These are phyloP conservation scores for Lacanobia wlatinum DNA, from an alignment of 2,888 invertebrate genomes.

Conservation along the genomic window DNA sequence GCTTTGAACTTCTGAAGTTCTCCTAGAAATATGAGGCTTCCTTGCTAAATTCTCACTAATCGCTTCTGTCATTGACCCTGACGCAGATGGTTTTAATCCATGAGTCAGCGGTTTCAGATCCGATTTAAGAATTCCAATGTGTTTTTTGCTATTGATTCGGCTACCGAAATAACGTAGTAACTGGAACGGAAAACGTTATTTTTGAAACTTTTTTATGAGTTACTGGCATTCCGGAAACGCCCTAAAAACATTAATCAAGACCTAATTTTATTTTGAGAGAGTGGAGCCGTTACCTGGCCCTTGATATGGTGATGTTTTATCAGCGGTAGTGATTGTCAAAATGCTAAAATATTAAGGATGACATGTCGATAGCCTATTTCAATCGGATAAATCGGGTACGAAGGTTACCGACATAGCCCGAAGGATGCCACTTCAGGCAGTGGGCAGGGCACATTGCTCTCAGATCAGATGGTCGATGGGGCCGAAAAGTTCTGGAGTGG, in stretches of 20 bases:
- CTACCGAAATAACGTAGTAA: constrained; percentile 42
- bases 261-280: constrained; percentile 7
- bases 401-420: too few relatives aligned
- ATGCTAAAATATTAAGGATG: neutral
- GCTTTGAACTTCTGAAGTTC: neutral
- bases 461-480: too few relatives aligned
- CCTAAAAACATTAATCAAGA: constrained; percentile 16
- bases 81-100: constrained; percentile 38
- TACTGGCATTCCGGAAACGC: constrained; percentile 24
- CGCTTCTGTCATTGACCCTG: constrained; percentile 48
- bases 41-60: constrained; percentile 19
- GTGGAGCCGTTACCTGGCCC: neutral
- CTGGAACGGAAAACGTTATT: constrained; percentile 34
- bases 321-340: neutral
- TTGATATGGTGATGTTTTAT: neutral
- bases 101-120: constrained; percentile 51
- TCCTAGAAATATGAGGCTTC: constrained; percentile 13
- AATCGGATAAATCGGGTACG: neutral
- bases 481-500: too few relatives aligned
- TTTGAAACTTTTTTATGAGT: constrained; percentile 29
- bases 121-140: constrained; percentile 47
- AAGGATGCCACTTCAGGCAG: too few relatives aligned
- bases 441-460: too few relatives aligned
- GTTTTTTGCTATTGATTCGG: constrained; percentile 40
- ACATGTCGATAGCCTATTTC: neutral